Base-by-base conservation (phyloP, 2,797 vertebrate genomes). In the Lepus townsendii region DNA sequence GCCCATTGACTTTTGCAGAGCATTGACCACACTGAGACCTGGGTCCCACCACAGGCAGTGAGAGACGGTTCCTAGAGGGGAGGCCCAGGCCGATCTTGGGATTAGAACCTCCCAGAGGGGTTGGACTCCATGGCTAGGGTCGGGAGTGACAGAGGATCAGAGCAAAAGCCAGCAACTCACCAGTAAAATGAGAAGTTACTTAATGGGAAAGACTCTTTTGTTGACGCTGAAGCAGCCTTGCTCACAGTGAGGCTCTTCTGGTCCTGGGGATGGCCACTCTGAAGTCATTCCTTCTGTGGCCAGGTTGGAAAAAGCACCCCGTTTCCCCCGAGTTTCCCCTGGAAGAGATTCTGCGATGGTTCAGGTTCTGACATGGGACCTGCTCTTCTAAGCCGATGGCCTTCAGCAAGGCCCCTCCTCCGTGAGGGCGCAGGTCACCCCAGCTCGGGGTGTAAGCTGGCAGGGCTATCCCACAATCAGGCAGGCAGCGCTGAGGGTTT, bases 21-120 rank as follows among this genome's bases (percentile, higher is more conserved):
- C 19, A 5, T 52, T 62, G 38, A 30, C 75, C 60, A 62, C 26
- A n/a, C 30, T 52, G 52, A n/a, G 10, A 6, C 26, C 57, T 32
- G 7, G 2, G 16, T 13, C 22, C n/a, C 1, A 20, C 32, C 0
- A 0, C 1, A n/a, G 42, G 38, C 54, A 60, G 9, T 42, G 9
- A 90, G 38, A 38, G n/a, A 94, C 88, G 27, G 38, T 84, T 71
- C 80, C 85, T n/a, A 42, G 68, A 90, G 26, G 52, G 5, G 4
- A 57, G 54, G 32, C 47, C 26, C 52, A 62, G 68, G 50, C 20
- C 68, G 54, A 22, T 3, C 32, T 22, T 14, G 0, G 13, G 32
- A 57, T 38, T 27, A 57, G 38, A n/a, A 42, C 14, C 16, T 62
- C 26, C 54, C 38, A 3, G 13, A 24, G n/a, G 26, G 35, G 66